phyloP scores from a whole-genome alignment of 2,797 vertebrate genomes.

The Sebastes alutus region DNA sequence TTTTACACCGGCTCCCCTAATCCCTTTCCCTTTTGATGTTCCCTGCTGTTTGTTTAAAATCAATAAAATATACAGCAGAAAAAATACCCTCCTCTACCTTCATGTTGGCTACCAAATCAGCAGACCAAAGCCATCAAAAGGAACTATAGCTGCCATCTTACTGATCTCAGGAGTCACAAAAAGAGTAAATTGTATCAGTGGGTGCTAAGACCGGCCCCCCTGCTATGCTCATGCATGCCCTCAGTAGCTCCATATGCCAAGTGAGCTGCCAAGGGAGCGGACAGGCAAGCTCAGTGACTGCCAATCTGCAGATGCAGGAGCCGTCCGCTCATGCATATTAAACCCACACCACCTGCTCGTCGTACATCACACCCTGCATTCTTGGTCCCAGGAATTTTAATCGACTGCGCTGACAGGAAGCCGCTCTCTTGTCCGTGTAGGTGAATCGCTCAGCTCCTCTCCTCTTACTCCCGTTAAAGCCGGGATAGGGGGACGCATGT shows the following conservation, averaged over 20 bases:
- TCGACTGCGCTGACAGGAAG: slow-evolving; percentile 73
- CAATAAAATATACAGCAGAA: slow-evolving; percentile 58
- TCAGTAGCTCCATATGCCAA: slow-evolving; percentile 71
- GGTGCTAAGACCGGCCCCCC: slow-evolving; percentile 46
- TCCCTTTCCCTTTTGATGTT: slow-evolving; percentile 58
- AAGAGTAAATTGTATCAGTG: slow-evolving; percentile 46
- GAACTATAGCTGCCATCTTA: neutral
- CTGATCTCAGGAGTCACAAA: slow-evolving; percentile 45
- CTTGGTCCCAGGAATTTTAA: slow-evolving; percentile 76
- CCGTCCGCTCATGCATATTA: slow-evolving; percentile 81
- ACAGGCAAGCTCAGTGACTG: slow-evolving; percentile 75
- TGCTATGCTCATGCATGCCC: slow-evolving; percentile 65
- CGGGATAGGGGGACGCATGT: slow-evolving; percentile 38
- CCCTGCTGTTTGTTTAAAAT: slow-evolving; percentile 68
- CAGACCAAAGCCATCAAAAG: slow-evolving; percentile 40
- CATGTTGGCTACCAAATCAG: slow-evolving; percentile 22
- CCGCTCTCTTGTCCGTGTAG: slow-evolving; percentile 56
- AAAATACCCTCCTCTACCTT: slow-evolving; percentile 33
- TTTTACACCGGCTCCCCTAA: slow-evolving; percentile 57
- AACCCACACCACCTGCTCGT: slow-evolving; percentile 78
- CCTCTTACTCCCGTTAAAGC: slow-evolving; percentile 8
- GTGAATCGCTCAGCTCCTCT: slow-evolving; percentile 62
- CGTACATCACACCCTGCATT: slow-evolving; percentile 80
- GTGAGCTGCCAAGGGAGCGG: slow-evolving; percentile 69
- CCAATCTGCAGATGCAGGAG: slow-evolving; percentile 79